Percentiles rank a stretch among this genome's conserved stretches.
These are phyloP conservation scores for Sciurus niger DNA, from an alignment of 2,113 vertebrate genomes.

Conservation along the genomic window DNA sequence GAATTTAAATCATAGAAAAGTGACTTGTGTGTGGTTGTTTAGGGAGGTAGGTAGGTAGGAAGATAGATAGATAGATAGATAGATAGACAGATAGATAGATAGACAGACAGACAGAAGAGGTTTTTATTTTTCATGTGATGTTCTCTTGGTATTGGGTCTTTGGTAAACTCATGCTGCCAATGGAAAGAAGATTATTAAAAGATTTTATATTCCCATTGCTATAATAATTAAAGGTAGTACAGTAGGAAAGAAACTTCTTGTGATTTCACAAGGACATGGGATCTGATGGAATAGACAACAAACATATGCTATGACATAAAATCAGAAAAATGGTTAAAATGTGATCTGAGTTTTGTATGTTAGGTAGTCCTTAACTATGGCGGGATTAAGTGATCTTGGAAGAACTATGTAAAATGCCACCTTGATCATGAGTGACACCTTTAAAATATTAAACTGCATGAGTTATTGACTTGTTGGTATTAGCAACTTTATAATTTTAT, in stretches of 20 bases:
- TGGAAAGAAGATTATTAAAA: neutral
- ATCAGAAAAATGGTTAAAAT: constrained; percentile 1
- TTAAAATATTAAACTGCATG: constrained; percentile 13
- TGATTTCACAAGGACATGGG: neutral
- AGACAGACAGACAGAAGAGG: neutral
- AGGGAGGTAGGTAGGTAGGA: neutral
- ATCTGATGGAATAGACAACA: neutral
- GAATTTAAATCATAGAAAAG: neutral
- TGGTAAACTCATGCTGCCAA: neutral
- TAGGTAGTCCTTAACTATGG: neutral
- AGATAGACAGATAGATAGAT: no score
- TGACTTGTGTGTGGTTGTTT: neutral
- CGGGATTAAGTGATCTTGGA: neutral
- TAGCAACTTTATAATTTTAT: neutral
- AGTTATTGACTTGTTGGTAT: neutral
- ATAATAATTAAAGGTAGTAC: neutral
- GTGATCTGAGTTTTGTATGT: neutral
- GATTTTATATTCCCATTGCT: neutral
- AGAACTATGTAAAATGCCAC: neutral
- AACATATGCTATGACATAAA: neutral
- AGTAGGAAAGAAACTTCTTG: neutral
- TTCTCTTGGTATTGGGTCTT: neutral
- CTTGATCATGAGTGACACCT: neutral
- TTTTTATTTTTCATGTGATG: neutral
- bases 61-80: neutral